Evolutionary conservation across 2,113 vertebrate genomes (phyloP).

Genomic region (Phoenicopterus ruber): DNA sequence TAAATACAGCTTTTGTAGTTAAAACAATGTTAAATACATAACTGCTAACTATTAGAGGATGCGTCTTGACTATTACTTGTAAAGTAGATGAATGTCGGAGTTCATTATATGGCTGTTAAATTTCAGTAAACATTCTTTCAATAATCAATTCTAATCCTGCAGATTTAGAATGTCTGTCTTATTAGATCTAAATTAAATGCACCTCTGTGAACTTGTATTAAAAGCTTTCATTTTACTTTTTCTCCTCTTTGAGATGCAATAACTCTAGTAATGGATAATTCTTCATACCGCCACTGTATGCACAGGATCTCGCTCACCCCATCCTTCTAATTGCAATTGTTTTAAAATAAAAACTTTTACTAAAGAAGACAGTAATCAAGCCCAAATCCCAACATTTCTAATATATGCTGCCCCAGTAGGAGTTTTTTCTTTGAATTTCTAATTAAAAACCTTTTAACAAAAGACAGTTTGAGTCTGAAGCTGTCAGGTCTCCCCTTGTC

Average conservation of each 20-base stretch:
- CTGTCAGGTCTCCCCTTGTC: conserved; percentile 48
- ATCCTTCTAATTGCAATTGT: conserved; percentile 19
- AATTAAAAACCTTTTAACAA: conserved; percentile 64
- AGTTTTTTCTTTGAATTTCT: conserved; percentile 63
- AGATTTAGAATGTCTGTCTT: not conserved
- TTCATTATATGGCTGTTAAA: not conserved
- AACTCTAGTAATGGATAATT: not conserved
- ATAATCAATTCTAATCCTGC: not conserved
- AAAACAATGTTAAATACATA: not conserved
- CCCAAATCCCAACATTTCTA: conserved; percentile 20
- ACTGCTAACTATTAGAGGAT: not conserved
- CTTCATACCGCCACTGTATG: not conserved
- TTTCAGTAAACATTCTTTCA: not conserved
- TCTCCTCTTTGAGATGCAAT: not conserved
- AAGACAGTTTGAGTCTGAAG: conserved; percentile 51
- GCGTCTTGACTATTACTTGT: not conserved
- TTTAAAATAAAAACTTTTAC: conserved; percentile 39
- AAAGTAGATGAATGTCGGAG: not conserved
- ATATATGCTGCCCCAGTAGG: conserved; percentile 48
- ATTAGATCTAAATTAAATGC: conserved; percentile 34
- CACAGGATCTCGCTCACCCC: not conserved
- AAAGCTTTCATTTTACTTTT: not conserved
- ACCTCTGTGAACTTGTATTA: not conserved
- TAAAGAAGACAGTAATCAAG: conserved; percentile 51
- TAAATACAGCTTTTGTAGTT: not conserved